Conservation (phyloP, 2,113 vertebrate species). For the Macrotis lagotis region DNA sequence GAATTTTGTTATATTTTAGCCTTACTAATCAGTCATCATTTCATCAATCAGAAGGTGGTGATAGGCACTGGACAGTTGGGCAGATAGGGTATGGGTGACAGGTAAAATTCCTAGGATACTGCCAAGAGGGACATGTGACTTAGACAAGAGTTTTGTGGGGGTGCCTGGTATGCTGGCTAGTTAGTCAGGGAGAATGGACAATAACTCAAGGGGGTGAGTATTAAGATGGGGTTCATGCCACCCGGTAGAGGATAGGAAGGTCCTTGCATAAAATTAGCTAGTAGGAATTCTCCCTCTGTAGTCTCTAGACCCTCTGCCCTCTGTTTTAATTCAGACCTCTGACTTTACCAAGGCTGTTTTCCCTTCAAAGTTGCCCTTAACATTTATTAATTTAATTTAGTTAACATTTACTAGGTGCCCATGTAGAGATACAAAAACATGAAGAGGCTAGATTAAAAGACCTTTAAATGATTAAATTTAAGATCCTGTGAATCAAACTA, state of each 20-base stretch:
- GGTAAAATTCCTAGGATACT: background rate
- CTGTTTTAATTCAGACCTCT: background rate
- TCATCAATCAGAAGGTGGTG: background rate
- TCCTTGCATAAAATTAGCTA: background rate
- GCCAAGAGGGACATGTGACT: background rate
- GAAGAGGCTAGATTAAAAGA: too few relatives aligned
- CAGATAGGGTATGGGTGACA: background rate
- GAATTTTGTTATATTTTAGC: background rate
- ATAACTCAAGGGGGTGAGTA: background rate
- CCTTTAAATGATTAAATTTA: too few relatives aligned
- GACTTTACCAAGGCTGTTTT: too few relatives aligned
- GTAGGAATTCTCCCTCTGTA: background rate
- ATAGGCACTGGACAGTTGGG: background rate
- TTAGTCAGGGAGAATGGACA: background rate
- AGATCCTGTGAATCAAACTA: too few relatives aligned
- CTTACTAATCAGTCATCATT: background rate
- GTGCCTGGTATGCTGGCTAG: background rate
- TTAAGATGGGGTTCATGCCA: background rate
- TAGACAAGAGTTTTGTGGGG: background rate
- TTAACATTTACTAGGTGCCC: too few relatives aligned
- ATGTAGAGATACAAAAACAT: too few relatives aligned
- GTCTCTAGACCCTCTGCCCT: background rate
- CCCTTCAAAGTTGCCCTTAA: too few relatives aligned
- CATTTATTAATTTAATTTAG: too few relatives aligned
- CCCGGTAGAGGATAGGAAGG: background rate